These are phyloP conservation scores for Nicator chloris DNA, from an alignment of 2,113 vertebrate genomes.

Conservation along the genomic window DNA sequence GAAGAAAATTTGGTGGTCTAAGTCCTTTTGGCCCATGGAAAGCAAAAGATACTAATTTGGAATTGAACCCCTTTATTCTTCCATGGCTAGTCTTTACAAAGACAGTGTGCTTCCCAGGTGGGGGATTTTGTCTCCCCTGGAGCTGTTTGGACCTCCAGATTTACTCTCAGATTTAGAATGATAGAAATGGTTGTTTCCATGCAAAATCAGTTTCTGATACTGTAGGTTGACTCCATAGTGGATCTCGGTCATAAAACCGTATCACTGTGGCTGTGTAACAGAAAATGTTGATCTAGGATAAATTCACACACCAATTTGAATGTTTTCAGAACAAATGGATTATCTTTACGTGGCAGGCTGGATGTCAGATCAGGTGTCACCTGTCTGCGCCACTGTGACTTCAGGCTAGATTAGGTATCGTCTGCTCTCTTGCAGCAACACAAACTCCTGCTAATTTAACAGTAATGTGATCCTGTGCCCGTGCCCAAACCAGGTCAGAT, in stretches of 20 bases:
- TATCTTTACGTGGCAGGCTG: neutral
- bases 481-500: neutral
- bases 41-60: neutral
- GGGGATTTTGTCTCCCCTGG: neutral
- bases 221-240: neutral
- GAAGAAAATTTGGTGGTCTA: neutral
- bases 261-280: neutral
- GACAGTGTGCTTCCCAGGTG: neutral
- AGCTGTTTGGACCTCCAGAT: neutral
- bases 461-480: neutral
- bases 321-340: constrained; percentile 54
- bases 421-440: neutral
- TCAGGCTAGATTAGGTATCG: constrained; percentile 29
- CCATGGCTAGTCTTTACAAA: neutral
- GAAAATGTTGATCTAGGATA: neutral
- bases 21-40: neutral
- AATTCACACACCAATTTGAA: neutral
- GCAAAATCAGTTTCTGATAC: neutral
- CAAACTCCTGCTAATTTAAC: constrained; percentile 22
- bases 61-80: neutral
- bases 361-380: constrained; percentile 35
- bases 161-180: neutral
- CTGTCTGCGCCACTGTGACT: constrained; percentile 16
- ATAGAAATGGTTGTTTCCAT: neutral
- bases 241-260: neutral